These are phyloP conservation scores for Amblyraja radiata DNA, from an alignment of 2,797 vertebrate genomes.

Conservation along the genomic window DNA sequence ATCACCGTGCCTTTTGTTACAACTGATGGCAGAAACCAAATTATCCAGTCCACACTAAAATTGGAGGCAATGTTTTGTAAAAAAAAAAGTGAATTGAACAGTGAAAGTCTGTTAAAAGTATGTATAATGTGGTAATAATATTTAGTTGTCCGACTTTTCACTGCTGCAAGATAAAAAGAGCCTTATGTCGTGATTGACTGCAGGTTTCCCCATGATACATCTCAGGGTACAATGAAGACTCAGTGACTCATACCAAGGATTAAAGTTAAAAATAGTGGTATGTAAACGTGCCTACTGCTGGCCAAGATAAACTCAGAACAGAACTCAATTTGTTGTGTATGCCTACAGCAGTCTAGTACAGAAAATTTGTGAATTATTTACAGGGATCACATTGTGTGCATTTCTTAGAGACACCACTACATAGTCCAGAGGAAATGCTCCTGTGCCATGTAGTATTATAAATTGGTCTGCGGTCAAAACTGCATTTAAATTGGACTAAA, in stretches of 20 bases:
- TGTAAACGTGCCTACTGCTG: not conserved
- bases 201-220: constrained; percentile 11
- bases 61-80: not conserved
- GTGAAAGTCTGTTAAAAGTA: not conserved
- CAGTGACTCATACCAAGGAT: constrained; percentile 32
- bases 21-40: not conserved
- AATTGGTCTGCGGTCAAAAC: constrained; percentile 9
- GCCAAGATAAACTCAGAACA: constrained; percentile 35
- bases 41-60: not conserved
- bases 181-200: constrained; percentile 23
- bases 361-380: constrained; percentile 29
- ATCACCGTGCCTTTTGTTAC: not conserved
- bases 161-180: constrained; percentile 13
- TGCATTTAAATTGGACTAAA: constrained; percentile 34
- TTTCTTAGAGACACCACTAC: constrained; percentile 36
- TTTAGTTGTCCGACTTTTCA: constrained; percentile 30
- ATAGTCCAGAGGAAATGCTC: constrained; percentile 22
- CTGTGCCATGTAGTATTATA: constrained; percentile 29
- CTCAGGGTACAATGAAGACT: constrained; percentile 32
- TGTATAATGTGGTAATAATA: constrained; percentile 25
- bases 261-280: constrained; percentile 38
- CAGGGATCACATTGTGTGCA: constrained; percentile 28
- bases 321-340: constrained; percentile 34
- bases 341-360: constrained; percentile 17
- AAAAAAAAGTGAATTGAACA: not conserved